These are phyloP conservation scores for Antechinus stuartii DNA, from an alignment of 2,113 vertebrate genomes.

Conservation along the genomic window DNA sequence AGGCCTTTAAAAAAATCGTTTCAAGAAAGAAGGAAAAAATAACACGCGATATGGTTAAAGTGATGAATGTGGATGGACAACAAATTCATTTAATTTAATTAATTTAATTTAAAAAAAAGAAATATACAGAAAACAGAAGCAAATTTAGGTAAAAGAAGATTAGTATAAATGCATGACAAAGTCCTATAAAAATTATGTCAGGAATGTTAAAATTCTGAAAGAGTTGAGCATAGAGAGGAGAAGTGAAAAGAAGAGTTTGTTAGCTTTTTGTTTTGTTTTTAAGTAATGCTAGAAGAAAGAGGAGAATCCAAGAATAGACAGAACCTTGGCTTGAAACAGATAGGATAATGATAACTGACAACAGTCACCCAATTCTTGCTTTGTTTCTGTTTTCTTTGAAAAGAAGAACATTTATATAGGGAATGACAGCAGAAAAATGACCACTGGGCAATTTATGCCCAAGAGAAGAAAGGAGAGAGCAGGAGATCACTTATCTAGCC, in stretches of 20 bases:
- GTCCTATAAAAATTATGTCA: not conserved
- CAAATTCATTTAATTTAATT: not conserved
- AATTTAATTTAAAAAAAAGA: not conserved
- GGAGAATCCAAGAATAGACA: not conserved
- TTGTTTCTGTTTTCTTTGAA: not conserved
- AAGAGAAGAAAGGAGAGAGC: not conserved
- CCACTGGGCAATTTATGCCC: not conserved
- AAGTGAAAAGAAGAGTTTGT: not conserved
- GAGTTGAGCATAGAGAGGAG: not conserved
- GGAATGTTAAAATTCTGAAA: not conserved
- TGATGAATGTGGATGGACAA: not conserved
- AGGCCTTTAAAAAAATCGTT: not conserved
- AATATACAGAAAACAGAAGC: not conserved
- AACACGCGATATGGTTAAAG: not conserved
- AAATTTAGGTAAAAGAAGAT: not conserved
- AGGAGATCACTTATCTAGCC: not conserved
- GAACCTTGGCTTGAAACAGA: not conserved
- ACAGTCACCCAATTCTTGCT: not conserved
- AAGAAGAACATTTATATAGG: not conserved
- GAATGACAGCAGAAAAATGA: not conserved
- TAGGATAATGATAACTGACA: not conserved
- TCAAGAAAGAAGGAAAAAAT: not conserved
- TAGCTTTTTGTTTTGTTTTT: not conserved
- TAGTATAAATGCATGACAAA: not conserved
- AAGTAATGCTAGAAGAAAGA: not conserved